phyloP scores from a whole-genome alignment of 2,888 invertebrate species.

The Parnassius smintheus region DNA sequence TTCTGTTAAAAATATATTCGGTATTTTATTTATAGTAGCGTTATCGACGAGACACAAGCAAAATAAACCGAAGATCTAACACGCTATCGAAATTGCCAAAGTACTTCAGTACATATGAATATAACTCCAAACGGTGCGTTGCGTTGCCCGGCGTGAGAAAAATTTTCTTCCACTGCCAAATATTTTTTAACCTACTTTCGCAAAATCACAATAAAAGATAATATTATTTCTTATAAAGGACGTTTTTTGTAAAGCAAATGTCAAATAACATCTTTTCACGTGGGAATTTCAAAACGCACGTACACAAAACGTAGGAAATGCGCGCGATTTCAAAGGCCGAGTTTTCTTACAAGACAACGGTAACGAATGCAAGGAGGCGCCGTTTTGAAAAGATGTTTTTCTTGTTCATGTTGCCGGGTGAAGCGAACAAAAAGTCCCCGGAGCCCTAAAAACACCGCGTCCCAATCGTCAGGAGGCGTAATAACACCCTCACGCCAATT shows the following conservation, averaged over 20 bases:
- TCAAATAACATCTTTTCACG: neutral
- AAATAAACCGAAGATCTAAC: too few relatives aligned
- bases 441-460: conserved; percentile 16
- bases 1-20: too few relatives aligned
- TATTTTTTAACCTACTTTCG: too few relatives aligned
- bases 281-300: conserved; percentile 8
- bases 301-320: conserved; percentile 2
- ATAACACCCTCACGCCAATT: conserved; percentile 59
- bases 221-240: neutral
- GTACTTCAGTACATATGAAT: too few relatives aligned
- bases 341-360: conserved; percentile 14
- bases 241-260: neutral
- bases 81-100: too few relatives aligned
- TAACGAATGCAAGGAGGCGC: conserved; percentile 4
- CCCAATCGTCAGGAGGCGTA: conserved; percentile 48
- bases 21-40: too few relatives aligned
- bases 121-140: too few relatives aligned
- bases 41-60: too few relatives aligned
- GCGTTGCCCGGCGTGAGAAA: too few relatives aligned
- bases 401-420: conserved; percentile 1
- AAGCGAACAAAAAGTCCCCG: conserved; percentile 1
- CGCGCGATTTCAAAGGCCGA: conserved; percentile 6
- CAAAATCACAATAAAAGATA: neutral
- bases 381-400: conserved; percentile 13
- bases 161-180: too few relatives aligned